These are phyloP conservation scores for Ornithorhynchus anatinus DNA, from an alignment of 2,113 vertebrate species.

Conservation along the genomic window DNA sequence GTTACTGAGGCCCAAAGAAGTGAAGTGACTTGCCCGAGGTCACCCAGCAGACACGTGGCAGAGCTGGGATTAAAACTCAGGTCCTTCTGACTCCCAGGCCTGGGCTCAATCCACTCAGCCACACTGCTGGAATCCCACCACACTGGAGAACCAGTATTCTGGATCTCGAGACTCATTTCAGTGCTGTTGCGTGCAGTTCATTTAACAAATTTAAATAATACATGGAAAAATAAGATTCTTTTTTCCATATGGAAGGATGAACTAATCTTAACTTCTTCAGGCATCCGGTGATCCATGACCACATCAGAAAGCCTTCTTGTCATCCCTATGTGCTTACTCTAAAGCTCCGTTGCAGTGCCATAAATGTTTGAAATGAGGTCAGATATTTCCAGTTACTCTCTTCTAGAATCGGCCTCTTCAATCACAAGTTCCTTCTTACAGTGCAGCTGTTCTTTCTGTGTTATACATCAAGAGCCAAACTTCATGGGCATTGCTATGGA, in stretches of 20 bases:
- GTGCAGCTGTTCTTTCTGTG: slow-evolving; percentile 26
- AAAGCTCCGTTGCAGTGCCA: slow-evolving; percentile 30
- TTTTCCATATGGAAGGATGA: slow-evolving; percentile 12
- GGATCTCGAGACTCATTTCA: too few species aligned
- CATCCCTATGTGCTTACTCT: slow-evolving; percentile 33
- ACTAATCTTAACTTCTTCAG: slow-evolving; percentile 14
- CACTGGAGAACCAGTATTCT: too few species aligned
- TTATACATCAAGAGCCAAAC: slow-evolving; percentile 26
- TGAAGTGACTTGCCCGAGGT: too few species aligned
- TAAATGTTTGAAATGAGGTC: slow-evolving; percentile 46
- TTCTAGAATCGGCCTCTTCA: slow-evolving; percentile 58
- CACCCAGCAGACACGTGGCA: too few species aligned
- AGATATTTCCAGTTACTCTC: slow-evolving; percentile 53
- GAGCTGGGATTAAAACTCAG: too few species aligned
- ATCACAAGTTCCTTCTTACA: slow-evolving; percentile 31
- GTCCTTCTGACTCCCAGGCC: too few species aligned
- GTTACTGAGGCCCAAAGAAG: too few species aligned
- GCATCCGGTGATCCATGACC: slow-evolving; percentile 17
- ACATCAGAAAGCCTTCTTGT: slow-evolving; percentile 42
- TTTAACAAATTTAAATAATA: too few species aligned
- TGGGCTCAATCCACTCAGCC: too few species aligned
- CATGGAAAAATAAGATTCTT: not conserved
- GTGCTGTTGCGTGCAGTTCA: too few species aligned
- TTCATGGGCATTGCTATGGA: slow-evolving; percentile 20
- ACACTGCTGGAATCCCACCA: too few species aligned